These are phyloP conservation scores for Trichonephila inaurata DNA, from an alignment of 1,140 invertebrate genomes.

Conservation along the genomic window DNA sequence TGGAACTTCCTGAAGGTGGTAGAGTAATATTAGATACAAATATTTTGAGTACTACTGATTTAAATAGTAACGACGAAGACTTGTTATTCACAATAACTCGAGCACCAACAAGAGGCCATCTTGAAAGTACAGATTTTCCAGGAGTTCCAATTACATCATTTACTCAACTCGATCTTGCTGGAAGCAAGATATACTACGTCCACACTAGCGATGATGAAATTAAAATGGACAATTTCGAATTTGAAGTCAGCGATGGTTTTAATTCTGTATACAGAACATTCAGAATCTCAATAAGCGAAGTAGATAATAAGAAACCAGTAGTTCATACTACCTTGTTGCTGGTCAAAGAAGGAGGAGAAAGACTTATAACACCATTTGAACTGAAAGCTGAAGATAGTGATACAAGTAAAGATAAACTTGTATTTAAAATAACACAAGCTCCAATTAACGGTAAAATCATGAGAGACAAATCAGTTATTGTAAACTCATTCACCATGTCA, in stretches of 20 bases:
- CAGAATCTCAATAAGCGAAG: conserved; percentile 81
- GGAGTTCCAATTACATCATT: conserved; percentile 80
- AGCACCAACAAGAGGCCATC: conserved; percentile 80
- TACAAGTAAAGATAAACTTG: conserved; percentile 79
- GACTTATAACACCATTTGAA: conserved; percentile 81
- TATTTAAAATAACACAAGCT: conserved; percentile 79
- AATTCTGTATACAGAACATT: conserved; percentile 81
- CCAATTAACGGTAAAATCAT: conserved; percentile 81
- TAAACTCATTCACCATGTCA: conserved; percentile 80
- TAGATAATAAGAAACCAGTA: conserved; percentile 81
- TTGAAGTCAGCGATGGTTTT: conserved; percentile 81
- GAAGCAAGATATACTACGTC: conserved; percentile 81
- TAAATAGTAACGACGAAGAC: conserved; percentile 80
- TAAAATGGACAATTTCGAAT: conserved; percentile 82
- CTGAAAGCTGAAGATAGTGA: conserved; percentile 81
- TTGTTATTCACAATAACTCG: conserved; percentile 80
- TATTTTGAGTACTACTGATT: conserved; percentile 80
- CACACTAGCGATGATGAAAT: conserved; percentile 80
- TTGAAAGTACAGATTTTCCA: conserved; percentile 80
- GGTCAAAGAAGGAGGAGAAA: conserved; percentile 80
- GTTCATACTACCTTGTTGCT: conserved; percentile 79
- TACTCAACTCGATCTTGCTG: conserved; percentile 81
- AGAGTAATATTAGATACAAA: conserved; percentile 80
- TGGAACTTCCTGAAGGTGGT: conserved; percentile 81
- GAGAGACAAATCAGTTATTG: conserved; percentile 79